Base-by-base conservation (phyloP, 2,797 vertebrate species). In the Peromyscus nudipes region DNA sequence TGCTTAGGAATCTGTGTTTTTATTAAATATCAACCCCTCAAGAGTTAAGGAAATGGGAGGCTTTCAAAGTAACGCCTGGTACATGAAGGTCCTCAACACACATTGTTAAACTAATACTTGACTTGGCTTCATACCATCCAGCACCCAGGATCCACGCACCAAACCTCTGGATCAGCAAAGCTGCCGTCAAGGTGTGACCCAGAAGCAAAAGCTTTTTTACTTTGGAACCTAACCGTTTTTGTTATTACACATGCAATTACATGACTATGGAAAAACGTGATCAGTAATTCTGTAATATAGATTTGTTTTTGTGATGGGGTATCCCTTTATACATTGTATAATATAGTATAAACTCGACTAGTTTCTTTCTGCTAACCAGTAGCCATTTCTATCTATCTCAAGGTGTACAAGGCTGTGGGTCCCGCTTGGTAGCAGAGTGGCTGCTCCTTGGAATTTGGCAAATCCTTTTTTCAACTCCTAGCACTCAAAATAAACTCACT, bases 341-440 rank as follows among this genome's bases (percentile, higher is more conserved):
- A 82, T 83, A 27, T 52, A 75, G 43, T 80, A 83, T 79, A 89
- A 94, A 94, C 13, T 71, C 64, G 55, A 84, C 64, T 71, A 40
- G 43, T 73, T 95, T 96, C 34, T 94, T 94, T 95, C 87, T 97
- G 67, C 62, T 69, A 77, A 94, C 88, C 40, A 84, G 60, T 94
- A 82, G 52, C 46, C 46, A 10, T 49, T 49, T 49, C 46, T 49
- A 11, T 49, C 46, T 49, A 49, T 49, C 46, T 49, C 46, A 49
- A 49, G 46, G 46, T 49, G 46, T 49, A 10, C 46, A 49, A 49
- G n/a, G 46, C 25, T 94, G 27, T 37, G 27, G 34, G 21, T 21
- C 43, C 6, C 75, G 10, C 1, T 46, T 60, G 37, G n/a, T 14
- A 14, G 13, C 9, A 77, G 57, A 75, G 67, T 11, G 60, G 40